phyloP scores from a whole-genome alignment of 2,113 vertebrate species.

The Tringa solitaria region DNA sequence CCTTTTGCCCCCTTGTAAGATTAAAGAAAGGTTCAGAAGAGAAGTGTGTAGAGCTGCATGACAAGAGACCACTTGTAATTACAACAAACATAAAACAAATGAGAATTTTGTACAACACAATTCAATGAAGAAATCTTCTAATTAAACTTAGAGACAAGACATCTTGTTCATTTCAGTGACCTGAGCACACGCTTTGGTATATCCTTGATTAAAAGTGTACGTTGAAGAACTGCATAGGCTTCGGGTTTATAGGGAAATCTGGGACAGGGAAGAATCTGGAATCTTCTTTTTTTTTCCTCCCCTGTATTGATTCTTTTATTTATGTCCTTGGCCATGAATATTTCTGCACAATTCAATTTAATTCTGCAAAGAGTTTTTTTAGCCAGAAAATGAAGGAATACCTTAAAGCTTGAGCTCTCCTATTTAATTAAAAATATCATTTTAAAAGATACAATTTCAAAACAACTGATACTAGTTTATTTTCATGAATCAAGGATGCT shows the following conservation, averaged over 20 bases:
- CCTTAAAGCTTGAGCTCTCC: not conserved
- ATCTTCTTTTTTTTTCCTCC: not conserved
- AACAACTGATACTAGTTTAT: not conserved
- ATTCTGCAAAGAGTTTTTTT: not conserved
- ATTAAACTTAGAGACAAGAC: slow-evolving; percentile 6
- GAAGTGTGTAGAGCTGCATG: not conserved
- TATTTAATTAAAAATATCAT: not conserved
- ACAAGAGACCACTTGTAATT: not conserved
- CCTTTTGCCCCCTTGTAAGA: not conserved
- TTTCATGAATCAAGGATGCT: not conserved
- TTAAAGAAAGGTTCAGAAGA: not conserved
- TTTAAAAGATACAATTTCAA: not conserved
- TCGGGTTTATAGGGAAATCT: not conserved
- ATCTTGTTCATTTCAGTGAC: not conserved
- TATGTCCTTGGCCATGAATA: not conserved
- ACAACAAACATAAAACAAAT: not conserved
- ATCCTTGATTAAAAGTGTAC: not conserved
- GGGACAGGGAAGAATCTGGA: not conserved
- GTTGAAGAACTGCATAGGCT: not conserved
- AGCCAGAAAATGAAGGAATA: not conserved
- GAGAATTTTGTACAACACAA: not conserved
- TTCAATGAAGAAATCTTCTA: not conserved
- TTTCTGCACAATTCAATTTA: not conserved
- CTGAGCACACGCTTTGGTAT: not conserved
- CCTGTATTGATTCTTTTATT: not conserved